A percentile compares a stretch with the other conserved stretches of the same genome.
phyloP scores from a whole-genome alignment of 2,888 invertebrate species.

The Archips crataeganus region DNA sequence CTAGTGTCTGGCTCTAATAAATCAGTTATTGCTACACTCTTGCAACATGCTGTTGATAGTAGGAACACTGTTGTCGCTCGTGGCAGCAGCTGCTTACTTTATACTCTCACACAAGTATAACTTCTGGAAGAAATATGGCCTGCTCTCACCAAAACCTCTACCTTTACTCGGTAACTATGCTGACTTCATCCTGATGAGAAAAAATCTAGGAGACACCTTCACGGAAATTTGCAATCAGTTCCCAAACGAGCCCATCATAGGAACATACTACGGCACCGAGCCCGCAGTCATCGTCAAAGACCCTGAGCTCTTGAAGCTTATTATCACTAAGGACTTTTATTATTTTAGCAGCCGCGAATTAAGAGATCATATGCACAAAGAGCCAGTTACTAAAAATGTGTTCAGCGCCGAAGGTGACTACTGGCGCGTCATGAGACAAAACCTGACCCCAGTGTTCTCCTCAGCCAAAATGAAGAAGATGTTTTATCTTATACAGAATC shows the following conservation, averaged over 20 bases:
- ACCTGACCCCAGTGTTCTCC: slow-evolving; percentile 68
- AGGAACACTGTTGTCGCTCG: not conserved
- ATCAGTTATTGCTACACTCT: not conserved
- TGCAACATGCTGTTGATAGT: not conserved
- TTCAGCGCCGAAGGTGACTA: slow-evolving; percentile 64
- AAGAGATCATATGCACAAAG: slow-evolving; percentile 56
- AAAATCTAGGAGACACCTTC: slow-evolving; percentile 49
- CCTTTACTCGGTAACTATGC: slow-evolving; percentile 67
- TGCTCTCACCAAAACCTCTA: slow-evolving; percentile 55
- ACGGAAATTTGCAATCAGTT: slow-evolving; percentile 60
- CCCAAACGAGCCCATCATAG: slow-evolving; percentile 62
- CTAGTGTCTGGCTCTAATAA: not conserved
- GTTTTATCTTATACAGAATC: slow-evolving; percentile 66
- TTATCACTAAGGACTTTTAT: slow-evolving; percentile 68
- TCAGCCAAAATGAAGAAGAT: slow-evolving; percentile 71
- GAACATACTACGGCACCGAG: slow-evolving; percentile 67
- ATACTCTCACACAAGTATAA: slow-evolving; percentile 47
- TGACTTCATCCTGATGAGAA: slow-evolving; percentile 56
- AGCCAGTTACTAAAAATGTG: slow-evolving; percentile 57
- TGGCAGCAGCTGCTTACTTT: not conserved
- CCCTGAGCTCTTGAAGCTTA: slow-evolving; percentile 62
- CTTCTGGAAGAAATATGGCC: slow-evolving; percentile 64
- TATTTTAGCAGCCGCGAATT: slow-evolving; percentile 68
- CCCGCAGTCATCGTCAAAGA: slow-evolving; percentile 67
- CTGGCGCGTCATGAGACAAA: slow-evolving; percentile 70